Percentiles rank a stretch among this genome's conserved stretches.
phyloP scores from a whole-genome alignment of 2,113 vertebrate species.

The Muscicapa adusta region DNA sequence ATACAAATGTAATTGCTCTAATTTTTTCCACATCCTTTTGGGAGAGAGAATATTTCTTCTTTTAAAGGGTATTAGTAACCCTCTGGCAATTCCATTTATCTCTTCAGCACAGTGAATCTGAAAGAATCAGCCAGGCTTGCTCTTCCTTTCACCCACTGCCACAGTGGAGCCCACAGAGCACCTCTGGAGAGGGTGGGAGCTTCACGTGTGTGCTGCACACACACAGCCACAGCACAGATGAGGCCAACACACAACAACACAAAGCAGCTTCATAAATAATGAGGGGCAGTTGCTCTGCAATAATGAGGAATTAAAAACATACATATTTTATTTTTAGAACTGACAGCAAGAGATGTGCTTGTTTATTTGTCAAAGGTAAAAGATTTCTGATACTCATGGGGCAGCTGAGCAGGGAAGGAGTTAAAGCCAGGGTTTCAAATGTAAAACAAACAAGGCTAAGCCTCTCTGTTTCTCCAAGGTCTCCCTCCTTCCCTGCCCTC shows the following conservation, averaged over 20 bases:
- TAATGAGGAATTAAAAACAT: background rate
- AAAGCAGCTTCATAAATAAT: background rate
- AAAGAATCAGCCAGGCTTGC: background rate
- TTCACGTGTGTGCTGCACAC: rapidly evolving
- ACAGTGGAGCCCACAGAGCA: background rate
- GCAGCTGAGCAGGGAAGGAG: background rate
- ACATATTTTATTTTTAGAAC: slow-evolving; percentile 27
- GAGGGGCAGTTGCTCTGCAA: background rate
- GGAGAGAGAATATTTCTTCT: slow-evolving; percentile 60
- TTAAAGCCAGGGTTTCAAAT: slow-evolving; percentile 31
- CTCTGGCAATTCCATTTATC: slow-evolving; percentile 71
- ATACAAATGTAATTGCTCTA: slow-evolving; percentile 70
- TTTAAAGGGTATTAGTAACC: slow-evolving; percentile 69
- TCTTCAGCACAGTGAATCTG: slow-evolving; percentile 39
- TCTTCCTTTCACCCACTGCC: background rate
- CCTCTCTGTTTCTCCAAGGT: slow-evolving; percentile 2
- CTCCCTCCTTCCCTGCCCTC: slow-evolving; percentile 38
- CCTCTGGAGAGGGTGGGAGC: background rate
- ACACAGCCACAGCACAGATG: background rate
- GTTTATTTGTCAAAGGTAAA: slow-evolving; percentile 4
- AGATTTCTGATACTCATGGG: background rate
- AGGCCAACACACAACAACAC: background rate
- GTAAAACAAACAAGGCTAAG: slow-evolving; percentile 37
- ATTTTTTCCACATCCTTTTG: slow-evolving; percentile 57
- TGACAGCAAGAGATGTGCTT: background rate